Evolutionary conservation across 2,113 vertebrate genomes (phyloP).

Genomic region (Thermophis baileyi): DNA sequence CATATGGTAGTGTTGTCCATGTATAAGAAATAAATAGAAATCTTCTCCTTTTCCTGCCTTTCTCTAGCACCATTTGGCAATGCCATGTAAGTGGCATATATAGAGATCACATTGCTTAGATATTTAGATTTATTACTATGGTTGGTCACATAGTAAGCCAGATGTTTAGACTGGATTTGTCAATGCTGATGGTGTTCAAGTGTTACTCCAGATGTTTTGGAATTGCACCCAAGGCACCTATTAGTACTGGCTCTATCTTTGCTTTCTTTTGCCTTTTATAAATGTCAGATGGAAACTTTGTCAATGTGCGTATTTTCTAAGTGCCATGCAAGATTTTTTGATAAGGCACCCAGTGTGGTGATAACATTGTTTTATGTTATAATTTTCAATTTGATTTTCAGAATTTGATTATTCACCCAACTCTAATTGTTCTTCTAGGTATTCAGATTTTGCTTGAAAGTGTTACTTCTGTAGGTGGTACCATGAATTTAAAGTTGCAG

Average conservation of each 20-base stretch:
- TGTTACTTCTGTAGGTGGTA: neutral
- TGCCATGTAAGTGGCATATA: neutral
- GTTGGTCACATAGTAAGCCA: neutral
- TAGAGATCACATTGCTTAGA: neutral
- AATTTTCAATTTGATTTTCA: neutral
- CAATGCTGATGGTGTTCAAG: neutral
- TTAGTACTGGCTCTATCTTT: neutral
- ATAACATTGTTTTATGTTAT: neutral
- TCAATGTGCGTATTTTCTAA: neutral
- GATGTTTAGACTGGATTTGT: neutral
- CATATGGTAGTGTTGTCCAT: neutral
- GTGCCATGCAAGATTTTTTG: neutral
- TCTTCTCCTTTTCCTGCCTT: neutral
- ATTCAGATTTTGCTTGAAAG: neutral
- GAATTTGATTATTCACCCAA: neutral
- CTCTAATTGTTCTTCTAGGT: neutral
- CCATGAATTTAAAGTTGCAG: neutral
- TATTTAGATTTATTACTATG: neutral
- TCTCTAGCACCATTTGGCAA: neutral
- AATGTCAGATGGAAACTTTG: neutral
- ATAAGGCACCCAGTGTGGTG: neutral
- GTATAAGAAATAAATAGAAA: neutral
- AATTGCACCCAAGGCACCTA: neutral
- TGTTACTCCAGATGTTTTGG: neutral
- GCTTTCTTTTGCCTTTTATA: neutral